phyloP scores from a whole-genome alignment of 2,888 invertebrate species.

The Hirtodrosophila trivittata region DNA sequence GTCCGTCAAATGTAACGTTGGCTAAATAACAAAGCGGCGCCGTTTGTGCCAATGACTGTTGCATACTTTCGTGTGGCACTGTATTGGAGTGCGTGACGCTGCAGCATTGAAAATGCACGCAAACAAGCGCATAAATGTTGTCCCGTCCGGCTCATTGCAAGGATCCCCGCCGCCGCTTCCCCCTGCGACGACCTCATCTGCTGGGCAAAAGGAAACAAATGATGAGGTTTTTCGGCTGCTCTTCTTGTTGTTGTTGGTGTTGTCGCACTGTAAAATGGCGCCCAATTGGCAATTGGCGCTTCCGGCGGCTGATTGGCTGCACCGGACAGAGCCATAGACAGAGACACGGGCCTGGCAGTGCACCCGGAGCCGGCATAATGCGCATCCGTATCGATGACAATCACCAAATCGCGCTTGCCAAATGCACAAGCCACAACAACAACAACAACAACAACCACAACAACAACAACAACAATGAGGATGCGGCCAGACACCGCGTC shows the following conservation, averaged over 20 bases:
- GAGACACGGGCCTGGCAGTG: constrained; percentile 1
- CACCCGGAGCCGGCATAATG: constrained; percentile 59
- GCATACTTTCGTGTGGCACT: constrained; percentile 60
- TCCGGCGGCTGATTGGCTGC: constrained; percentile 73
- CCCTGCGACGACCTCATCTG: not conserved
- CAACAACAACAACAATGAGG: constrained; percentile 22
- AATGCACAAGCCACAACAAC: constrained; percentile 52
- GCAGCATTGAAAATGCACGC: constrained; percentile 59
- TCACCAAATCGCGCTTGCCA: constrained; percentile 72
- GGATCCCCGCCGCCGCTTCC: constrained; percentile 4
- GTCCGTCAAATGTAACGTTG: constrained; percentile 42
- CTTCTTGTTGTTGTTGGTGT: constrained; percentile 37
- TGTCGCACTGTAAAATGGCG: constrained; percentile 61
- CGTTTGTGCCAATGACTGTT: constrained; percentile 56
- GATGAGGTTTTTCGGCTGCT: constrained; percentile 59
- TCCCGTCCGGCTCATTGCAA: constrained; percentile 4
- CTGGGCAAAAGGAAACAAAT: constrained; percentile 68
- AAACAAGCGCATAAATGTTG: constrained; percentile 71
- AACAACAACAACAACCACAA: constrained; percentile 24
- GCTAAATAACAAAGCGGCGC: constrained; percentile 66
- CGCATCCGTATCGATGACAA: constrained; percentile 76
- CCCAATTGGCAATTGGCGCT: constrained; percentile 75
- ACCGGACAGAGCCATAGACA: constrained; percentile 21
- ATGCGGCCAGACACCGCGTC: constrained; percentile 39
- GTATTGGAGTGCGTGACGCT: constrained; percentile 40